Base-by-base conservation (phyloP, 2,888 invertebrate species). In the Pristionchus arcanus region DNA sequence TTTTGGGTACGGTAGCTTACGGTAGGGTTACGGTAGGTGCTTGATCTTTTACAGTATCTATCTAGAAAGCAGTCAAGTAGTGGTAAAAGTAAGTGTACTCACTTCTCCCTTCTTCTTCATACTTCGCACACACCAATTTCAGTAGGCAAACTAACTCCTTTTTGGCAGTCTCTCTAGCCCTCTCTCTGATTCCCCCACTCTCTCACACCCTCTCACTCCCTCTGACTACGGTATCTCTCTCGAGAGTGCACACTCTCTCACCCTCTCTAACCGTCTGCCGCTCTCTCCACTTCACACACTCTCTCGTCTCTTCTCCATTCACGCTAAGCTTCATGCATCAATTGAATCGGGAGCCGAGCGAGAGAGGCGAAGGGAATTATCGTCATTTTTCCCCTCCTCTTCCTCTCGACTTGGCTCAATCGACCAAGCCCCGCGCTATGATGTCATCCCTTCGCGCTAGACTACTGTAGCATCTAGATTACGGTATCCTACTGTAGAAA, bases 301-400 rank as follows among this genome's bases (percentile, higher is more conserved):
- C 81, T 81, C 81, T 81, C 53, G 81, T 15, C 71, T 63, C 25
- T 53, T 81, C 81, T 81, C 81, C 53, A 81, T 81, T 81, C 81
- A 81, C 81, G 81, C 81, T 81, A 81, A 81, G 81, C 81, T 81
- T 81, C 81, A 81, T 81, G 81, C 81, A 81, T 81, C 81, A 81
- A 81, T 81, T 81, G 81, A 81, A 81, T 81, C 81, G 81, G 81
- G 81, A 81, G 81, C 81, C 81, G 53, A 81, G 49, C 11, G 81
- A 42, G 77, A 77, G 77, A 74, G 77, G n/a, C n/a, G n/a, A 81
- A 53, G 81, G 81, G 81, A 81, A 81, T 81, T 81, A 81, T 81
- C 81, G 81, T 81, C 81, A 81, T 81, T 81, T 81, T 81, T 81
- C 28, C 81, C 42, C 81, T 81, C 49, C 37, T 42, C 81, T 53